Percentiles rank a stretch among this genome's conserved stretches.
Evolutionary conservation across 2,113 vertebrate species (phyloP).

Genomic region (Pipa parva): DNA sequence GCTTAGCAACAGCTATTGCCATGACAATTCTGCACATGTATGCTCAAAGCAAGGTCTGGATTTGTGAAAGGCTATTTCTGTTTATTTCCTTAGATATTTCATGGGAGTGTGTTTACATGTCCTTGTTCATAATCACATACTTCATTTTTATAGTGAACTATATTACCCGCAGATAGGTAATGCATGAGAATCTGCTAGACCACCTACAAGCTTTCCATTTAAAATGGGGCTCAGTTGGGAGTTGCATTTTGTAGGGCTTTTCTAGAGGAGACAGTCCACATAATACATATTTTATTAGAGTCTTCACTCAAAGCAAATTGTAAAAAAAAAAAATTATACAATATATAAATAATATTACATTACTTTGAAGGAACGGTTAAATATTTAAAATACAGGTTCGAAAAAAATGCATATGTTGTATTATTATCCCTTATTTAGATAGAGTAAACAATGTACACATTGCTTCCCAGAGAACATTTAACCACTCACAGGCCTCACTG

Average conservation of each 20-base stretch:
- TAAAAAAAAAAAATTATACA: no score
- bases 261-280: neutral
- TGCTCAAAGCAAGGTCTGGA: neutral
- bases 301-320: no score
- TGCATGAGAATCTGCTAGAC: neutral
- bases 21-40: conserved; percentile 9
- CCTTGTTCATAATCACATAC: no score
- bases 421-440: no score
- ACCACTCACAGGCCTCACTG: no score
- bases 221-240: neutral
- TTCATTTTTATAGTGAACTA: neutral
- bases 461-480: no score
- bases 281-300: neutral
- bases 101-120: neutral
- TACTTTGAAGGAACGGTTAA: no score
- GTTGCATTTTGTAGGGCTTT: neutral
- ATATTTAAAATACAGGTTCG: no score
- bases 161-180: neutral
- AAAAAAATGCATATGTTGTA: no score
- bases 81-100: neutral
- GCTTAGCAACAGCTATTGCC: conserved; percentile 29
- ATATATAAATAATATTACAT: no score
- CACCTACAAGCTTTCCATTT: neutral
- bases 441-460: no score
- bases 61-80: neutral